Conservation (phyloP, 2,888 invertebrate species). For the Saturnia japonica region DNA sequence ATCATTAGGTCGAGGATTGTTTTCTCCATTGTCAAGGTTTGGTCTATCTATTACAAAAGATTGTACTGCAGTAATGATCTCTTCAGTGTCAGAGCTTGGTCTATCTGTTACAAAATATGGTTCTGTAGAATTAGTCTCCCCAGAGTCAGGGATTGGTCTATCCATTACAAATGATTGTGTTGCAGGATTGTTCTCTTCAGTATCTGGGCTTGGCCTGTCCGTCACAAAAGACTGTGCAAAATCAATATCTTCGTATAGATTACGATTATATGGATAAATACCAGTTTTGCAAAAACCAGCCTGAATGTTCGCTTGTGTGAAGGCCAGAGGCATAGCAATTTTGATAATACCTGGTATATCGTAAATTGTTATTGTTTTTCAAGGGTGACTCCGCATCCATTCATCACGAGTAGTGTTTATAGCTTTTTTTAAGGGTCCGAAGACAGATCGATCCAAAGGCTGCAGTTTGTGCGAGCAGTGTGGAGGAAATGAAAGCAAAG, state of each 20-base stretch:
- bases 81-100: slow-evolving; percentile 24
- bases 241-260: slow-evolving; percentile 38
- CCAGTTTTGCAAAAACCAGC: slow-evolving; percentile 38
- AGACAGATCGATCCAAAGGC: slow-evolving; percentile 38
- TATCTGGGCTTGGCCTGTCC: slow-evolving; percentile 36
- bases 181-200: no score
- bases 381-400: slow-evolving; percentile 42
- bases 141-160: no score
- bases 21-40: slow-evolving; percentile 3
- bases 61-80: slow-evolving; percentile 13
- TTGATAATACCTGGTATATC: slow-evolving; percentile 39
- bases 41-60: no score
- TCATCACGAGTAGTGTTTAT: slow-evolving; percentile 35
- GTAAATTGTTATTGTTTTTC: slow-evolving; percentile 41
- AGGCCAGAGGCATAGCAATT: slow-evolving; percentile 34
- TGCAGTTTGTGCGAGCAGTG: slow-evolving; percentile 44
- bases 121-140: no score
- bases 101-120: no score
- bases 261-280: slow-evolving; percentile 35
- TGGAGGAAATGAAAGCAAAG: slow-evolving; percentile 37
- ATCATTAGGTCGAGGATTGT: slow-evolving; percentile 14
- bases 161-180: no score
- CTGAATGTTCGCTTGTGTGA: slow-evolving; percentile 36
- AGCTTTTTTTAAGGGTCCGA: slow-evolving; percentile 40
- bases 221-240: slow-evolving; percentile 40